A percentile compares a stretch with the other conserved stretches of the same genome.
Conservation (phyloP, 2,888 invertebrate species). For the Clistopyga incitator region DNA sequence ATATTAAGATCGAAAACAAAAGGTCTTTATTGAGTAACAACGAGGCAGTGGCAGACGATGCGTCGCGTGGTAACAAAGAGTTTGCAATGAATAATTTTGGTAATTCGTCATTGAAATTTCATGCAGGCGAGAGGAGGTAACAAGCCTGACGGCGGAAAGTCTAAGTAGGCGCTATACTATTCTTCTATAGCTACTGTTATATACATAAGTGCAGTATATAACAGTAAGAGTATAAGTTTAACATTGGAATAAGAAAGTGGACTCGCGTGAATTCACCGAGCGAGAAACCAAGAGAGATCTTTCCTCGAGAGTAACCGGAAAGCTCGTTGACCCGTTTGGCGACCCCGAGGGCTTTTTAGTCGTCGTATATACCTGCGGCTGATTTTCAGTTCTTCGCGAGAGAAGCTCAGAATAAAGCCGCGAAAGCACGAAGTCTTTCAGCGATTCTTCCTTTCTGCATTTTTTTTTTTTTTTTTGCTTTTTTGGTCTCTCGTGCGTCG, state of each 20-base stretch:
- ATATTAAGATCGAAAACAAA: constrained; percentile 50
- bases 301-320: constrained; percentile 52
- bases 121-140: constrained; percentile 48
- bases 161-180: constrained; percentile 12
- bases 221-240: constrained; percentile 21
- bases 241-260: constrained; percentile 59
- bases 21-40: constrained; percentile 24
- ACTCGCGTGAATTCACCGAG: constrained; percentile 43
- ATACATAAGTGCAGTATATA: constrained; percentile 14
- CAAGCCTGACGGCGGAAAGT: constrained; percentile 61
- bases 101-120: constrained; percentile 53
- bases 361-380: constrained; percentile 14
- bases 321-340: constrained; percentile 64
- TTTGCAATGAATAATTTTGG: constrained; percentile 41
- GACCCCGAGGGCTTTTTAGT: constrained; percentile 23
- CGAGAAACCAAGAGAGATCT: constrained; percentile 39
- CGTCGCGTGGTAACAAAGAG: constrained; percentile 7
- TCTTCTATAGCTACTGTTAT: constrained; percentile 14
- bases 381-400: constrained; percentile 23
- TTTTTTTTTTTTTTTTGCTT: background rate
- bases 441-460: background rate
- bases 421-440: constrained; percentile 41
- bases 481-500: constrained; percentile 14
- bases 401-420: constrained; percentile 17
- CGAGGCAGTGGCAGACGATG: too few species aligned